Percentiles rank a stretch among this genome's conserved stretches.
Conservation (phyloP, 2,797 vertebrate species). For the Limnodromus scolopaceus region DNA sequence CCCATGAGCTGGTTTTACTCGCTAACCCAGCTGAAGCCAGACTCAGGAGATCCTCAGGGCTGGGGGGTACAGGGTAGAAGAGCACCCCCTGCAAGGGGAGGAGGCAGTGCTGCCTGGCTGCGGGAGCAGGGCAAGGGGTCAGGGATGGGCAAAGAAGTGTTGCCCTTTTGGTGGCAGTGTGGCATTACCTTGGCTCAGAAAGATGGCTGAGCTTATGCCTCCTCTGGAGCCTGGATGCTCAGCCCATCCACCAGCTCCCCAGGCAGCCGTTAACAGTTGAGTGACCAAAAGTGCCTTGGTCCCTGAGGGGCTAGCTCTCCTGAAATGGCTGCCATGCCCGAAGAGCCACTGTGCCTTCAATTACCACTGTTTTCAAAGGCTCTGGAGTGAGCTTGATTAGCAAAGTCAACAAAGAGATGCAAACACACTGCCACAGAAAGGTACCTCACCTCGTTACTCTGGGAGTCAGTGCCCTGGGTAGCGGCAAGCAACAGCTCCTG, state of each 20-base stretch:
- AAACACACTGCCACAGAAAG: slow-evolving; percentile 1
- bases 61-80: not conserved
- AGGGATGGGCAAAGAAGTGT: not conserved
- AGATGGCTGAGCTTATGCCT: not conserved
- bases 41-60: not conserved
- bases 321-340: not conserved
- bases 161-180: slow-evolving; percentile 66
- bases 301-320: not conserved
- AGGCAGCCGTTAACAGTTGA: not conserved
- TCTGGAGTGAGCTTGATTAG: slow-evolving; percentile 33
- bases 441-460: not conserved
- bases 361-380: slow-evolving; percentile 19
- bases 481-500: not conserved
- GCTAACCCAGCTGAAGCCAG: not conserved
- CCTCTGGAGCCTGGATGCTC: not conserved
- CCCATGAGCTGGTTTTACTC: not conserved
- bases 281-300: not conserved
- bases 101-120: not conserved
- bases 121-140: not conserved
- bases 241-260: not conserved
- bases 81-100: not conserved
- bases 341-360: not conserved
- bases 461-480: not conserved
- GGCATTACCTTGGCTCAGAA: slow-evolving; percentile 38
- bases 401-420: slow-evolving; percentile 61